Evolutionary conservation across 2,113 vertebrate genomes (phyloP).

Genomic region (Nothobranchius furzeri): DNA sequence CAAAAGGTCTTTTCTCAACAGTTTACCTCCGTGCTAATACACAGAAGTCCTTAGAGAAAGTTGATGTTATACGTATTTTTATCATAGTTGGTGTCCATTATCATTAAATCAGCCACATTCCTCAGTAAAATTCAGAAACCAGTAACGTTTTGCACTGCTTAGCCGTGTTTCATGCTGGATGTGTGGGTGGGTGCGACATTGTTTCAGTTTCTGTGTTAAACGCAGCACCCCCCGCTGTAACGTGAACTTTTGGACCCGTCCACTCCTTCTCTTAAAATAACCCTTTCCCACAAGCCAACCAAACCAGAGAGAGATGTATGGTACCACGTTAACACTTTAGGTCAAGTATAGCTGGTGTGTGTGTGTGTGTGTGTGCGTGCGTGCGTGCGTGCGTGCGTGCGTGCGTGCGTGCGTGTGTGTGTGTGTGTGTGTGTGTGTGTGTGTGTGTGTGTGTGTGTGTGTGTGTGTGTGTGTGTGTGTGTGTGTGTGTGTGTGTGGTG

Average conservation of each 20-base stretch:
- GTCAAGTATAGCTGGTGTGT: conserved; percentile 10
- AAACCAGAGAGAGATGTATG: conserved; percentile 25
- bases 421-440: background rate
- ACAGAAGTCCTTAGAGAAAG: too few relatives aligned
- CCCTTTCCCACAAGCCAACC: conserved; percentile 28
- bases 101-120: background rate
- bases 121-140: background rate
- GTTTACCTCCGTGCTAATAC: too few relatives aligned
- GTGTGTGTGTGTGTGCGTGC: background rate
- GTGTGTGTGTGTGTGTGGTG: background rate
- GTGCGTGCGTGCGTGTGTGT: too few relatives aligned
- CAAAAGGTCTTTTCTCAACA: too few relatives aligned
- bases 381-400: background rate
- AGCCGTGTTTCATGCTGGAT: background rate
- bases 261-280: conserved; percentile 76
- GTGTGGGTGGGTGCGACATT: conserved; percentile 25
- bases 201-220: conserved; percentile 31
- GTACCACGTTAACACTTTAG: conserved; percentile 34
- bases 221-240: conserved; percentile 45
- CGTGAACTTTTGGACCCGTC: conserved; percentile 54
- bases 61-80: too few relatives aligned
- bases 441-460: conserved; percentile 1
- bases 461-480: too few relatives aligned
- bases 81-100: background rate
- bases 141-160: background rate